These are phyloP conservation scores for Lanius ludovicianus DNA, from an alignment of 2,113 vertebrate species.

Conservation along the genomic window DNA sequence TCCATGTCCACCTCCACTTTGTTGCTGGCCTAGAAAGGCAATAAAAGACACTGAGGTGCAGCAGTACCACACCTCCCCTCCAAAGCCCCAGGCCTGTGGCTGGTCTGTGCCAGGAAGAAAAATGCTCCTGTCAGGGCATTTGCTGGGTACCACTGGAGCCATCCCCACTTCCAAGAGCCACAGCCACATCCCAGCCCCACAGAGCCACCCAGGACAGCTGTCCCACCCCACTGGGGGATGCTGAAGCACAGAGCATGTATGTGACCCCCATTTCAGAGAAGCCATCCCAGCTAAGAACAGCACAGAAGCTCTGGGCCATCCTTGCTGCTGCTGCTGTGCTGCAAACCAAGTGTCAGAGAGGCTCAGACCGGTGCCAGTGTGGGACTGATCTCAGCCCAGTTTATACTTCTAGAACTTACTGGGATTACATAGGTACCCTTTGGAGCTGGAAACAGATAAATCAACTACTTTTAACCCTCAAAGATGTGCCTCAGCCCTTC, in stretches of 20 bases:
- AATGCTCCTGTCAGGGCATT: background rate
- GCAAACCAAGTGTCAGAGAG: background rate
- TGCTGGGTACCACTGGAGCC: background rate
- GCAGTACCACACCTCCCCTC: background rate
- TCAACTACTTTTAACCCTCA: background rate
- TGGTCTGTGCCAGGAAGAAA: background rate
- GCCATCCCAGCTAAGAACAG: background rate
- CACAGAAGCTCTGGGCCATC: background rate
- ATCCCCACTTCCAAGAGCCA: background rate
- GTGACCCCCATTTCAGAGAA: background rate
- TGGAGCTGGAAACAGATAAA: background rate
- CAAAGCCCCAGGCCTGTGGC: background rate
- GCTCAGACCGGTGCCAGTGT: background rate
- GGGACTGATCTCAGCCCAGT: background rate
- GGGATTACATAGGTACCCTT: background rate
- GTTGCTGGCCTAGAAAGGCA: constrained; percentile 83
- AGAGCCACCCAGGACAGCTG: rapidly evolving
- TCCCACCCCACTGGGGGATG: background rate
- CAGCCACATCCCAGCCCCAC: background rate
- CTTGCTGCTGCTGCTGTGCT: background rate
- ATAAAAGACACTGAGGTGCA: background rate
- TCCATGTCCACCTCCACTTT: constrained; percentile 96
- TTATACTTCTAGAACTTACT: background rate
- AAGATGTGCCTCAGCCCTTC: rapidly evolving
- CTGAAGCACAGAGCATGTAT: background rate